Evolutionary conservation across 2,888 invertebrate species (phyloP).

Genomic region (Cheilosia scutellata): DNA sequence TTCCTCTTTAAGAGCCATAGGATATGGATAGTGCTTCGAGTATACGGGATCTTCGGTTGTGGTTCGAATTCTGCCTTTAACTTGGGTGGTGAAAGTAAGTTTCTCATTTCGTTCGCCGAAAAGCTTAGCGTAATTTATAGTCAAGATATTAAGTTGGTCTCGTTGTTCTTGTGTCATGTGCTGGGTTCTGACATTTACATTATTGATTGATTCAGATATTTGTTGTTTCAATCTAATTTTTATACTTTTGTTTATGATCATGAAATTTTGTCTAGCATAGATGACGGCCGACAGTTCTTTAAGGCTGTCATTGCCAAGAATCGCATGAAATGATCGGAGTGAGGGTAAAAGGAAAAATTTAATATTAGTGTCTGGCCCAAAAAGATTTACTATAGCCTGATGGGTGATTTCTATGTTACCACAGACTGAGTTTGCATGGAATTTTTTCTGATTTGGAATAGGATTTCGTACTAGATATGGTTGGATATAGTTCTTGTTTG

Average conservation of each 20-base stretch:
- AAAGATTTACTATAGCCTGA: slow-evolving; percentile 43
- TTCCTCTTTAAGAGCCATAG: slow-evolving; percentile 28
- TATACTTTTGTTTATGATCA: slow-evolving; percentile 13
- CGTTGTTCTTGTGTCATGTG: slow-evolving; percentile 38
- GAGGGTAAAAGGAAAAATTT: slow-evolving; percentile 47
- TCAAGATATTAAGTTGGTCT: slow-evolving; percentile 16
- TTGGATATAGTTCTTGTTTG: not conserved
- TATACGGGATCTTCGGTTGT: slow-evolving; percentile 35
- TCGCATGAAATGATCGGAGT: slow-evolving; percentile 38
- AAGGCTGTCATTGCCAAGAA: slow-evolving; percentile 51
- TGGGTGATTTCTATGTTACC: slow-evolving; percentile 27
- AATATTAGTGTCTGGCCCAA: slow-evolving; percentile 16
- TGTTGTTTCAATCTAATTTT: slow-evolving; percentile 42
- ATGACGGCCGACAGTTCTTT: slow-evolving; percentile 48
- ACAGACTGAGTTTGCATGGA: not conserved
- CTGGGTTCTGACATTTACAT: slow-evolving; percentile 33
- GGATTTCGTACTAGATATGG: not conserved
- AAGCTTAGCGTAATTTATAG: slow-evolving; percentile 24
- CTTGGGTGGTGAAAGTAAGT: slow-evolving; percentile 15
- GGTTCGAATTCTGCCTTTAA: slow-evolving; percentile 43
- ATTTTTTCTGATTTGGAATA: slow-evolving; percentile 5
- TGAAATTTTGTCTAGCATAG: slow-evolving; percentile 31
- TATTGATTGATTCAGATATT: slow-evolving; percentile 33
- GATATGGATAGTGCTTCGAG: slow-evolving; percentile 43
- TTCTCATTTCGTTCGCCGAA: slow-evolving; percentile 45